Evolutionary conservation across 1,140 invertebrate species (phyloP), one percentile per base, ranked within the genome.

Genomic region (Penaeus chinensis): DNA sequence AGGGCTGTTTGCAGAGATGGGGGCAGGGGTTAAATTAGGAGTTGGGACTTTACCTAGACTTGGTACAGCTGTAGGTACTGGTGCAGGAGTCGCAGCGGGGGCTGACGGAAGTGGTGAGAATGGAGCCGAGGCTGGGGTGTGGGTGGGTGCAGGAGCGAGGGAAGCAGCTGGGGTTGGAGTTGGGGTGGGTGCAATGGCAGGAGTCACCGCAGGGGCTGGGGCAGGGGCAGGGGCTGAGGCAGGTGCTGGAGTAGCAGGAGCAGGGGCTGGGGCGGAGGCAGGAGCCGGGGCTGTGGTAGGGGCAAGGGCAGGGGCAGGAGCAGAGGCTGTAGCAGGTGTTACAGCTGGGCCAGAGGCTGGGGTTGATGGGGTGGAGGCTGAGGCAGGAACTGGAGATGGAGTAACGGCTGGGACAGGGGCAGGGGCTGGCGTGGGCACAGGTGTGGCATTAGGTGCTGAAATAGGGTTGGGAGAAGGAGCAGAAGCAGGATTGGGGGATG

Each of bases 31-130:
- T 87, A 87, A 82, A 65, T 74, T 78, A 63, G 80, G 80, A 42
- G 80, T 87, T 54, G 83, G 62, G 65, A 82, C 65, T 85, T 85
- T 85, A 60, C 63, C 77, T 85, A 85, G 66, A 77, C 77, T 85
- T 80, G 78, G 78, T 85, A 76, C 77, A 42, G 84, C 77, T 47
- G 84, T 60, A 54, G 77, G 76, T 37, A 69, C 37, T 63, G 76
- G 78, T 74, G 84, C 42, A 66, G 62, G 62, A 4, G 74, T 77
- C 10, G 71, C 60, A 32, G 71, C 63, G n/a, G 74, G 27, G 16
- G 74, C 65, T 42, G 61, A 71, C 27, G 84, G 32, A 19, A 63
- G 78, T 27, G 22, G 82, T 66, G 62, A 69, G 61, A 16, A 83
- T 69, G 81, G 66, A 69, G 60, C 32, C n/a, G 37, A 83, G 62